These are phyloP conservation scores for Anas platyrhynchos DNA, from an alignment of 2,113 vertebrate species.

Conservation along the genomic window DNA sequence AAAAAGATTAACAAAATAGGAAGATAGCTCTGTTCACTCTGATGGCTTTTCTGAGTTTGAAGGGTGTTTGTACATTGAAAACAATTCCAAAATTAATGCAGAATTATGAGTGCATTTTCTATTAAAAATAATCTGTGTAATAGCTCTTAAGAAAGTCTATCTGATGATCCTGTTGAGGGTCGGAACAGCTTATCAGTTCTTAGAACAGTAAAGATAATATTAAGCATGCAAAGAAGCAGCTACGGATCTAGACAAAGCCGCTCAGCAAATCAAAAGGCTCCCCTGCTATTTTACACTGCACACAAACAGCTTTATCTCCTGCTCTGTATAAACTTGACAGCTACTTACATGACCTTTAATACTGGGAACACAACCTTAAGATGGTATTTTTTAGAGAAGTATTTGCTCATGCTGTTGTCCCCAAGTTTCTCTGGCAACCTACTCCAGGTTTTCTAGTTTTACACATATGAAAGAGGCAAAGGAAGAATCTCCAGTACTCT, in stretches of 20 bases:
- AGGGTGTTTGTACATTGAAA: slow-evolving; percentile 35
- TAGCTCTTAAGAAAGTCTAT: slow-evolving; percentile 69
- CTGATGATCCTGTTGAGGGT: slow-evolving; percentile 66
- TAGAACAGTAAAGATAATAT: slow-evolving; percentile 63
- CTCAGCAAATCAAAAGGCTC: slow-evolving; percentile 51
- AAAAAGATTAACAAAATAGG: neutral
- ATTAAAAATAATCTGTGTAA: slow-evolving; percentile 52
- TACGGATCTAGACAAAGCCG: slow-evolving; percentile 34
- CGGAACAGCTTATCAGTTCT: slow-evolving; percentile 68
- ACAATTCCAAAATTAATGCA: slow-evolving; percentile 46
- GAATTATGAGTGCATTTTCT: slow-evolving; percentile 32
- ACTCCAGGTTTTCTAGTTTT: neutral
- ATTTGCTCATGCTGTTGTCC: neutral
- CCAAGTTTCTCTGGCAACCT: neutral
- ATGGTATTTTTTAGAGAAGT: neutral
- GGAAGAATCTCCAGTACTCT: neutral
- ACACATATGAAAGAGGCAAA: neutral
- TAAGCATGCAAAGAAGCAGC: slow-evolving; percentile 52
- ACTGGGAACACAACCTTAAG: neutral
- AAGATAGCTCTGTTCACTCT: neutral
- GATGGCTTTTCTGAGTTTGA: neutral
- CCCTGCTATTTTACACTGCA: slow-evolving; percentile 6
- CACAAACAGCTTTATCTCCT: slow-evolving; percentile 25
- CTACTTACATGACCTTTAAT: slow-evolving; percentile 43
- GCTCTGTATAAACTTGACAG: neutral